Evolutionary conservation across 2,797 vertebrate species (phyloP).

Genomic region (Alauda arvensis): DNA sequence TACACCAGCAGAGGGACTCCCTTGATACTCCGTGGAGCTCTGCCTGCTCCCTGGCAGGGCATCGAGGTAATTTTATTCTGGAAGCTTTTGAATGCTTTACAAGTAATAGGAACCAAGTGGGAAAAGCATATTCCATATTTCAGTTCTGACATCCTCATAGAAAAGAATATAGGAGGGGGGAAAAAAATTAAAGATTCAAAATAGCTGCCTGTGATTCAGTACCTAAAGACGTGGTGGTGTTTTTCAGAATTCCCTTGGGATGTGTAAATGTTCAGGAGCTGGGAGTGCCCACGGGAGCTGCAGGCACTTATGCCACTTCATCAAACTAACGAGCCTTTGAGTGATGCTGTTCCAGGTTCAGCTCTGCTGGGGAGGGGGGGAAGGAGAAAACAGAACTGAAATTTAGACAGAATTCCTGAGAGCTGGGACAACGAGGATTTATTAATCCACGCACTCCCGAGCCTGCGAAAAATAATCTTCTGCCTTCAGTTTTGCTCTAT

Average conservation of each 20-base stretch:
- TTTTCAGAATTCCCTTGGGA: slow-evolving; percentile 70
- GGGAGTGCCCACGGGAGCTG: slow-evolving; percentile 56
- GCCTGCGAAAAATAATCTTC: slow-evolving; percentile 55
- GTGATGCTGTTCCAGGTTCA: slow-evolving; percentile 70
- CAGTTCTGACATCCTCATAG: slow-evolving; percentile 71
- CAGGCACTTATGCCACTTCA: slow-evolving; percentile 72
- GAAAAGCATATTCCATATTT: slow-evolving; percentile 74
- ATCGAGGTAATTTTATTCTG: slow-evolving; percentile 64
- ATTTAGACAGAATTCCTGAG: slow-evolving; percentile 67
- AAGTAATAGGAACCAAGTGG: slow-evolving; percentile 72
- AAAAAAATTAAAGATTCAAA: slow-evolving; percentile 71
- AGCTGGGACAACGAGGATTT: slow-evolving; percentile 66
- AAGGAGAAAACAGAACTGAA: slow-evolving; percentile 69
- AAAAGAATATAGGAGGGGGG: slow-evolving; percentile 41
- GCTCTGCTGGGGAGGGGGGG: slow-evolving; percentile 54
- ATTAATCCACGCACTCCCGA: slow-evolving; percentile 61
- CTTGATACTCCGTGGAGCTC: slow-evolving; percentile 38
- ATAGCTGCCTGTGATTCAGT: slow-evolving; percentile 72
- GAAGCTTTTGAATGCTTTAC: slow-evolving; percentile 69
- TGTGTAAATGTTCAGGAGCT: slow-evolving; percentile 67
- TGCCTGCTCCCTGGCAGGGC: slow-evolving; percentile 37
- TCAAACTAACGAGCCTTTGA: slow-evolving; percentile 79
- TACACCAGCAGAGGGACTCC: slow-evolving; percentile 51
- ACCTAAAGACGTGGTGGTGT: slow-evolving; percentile 67
- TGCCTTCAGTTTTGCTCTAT: slow-evolving; percentile 35